A percentile compares a stretch with the other conserved stretches of the same genome.
Conservation (phyloP, 2,888 invertebrate genomes). For the Xanthorhoe spadicearia region DNA sequence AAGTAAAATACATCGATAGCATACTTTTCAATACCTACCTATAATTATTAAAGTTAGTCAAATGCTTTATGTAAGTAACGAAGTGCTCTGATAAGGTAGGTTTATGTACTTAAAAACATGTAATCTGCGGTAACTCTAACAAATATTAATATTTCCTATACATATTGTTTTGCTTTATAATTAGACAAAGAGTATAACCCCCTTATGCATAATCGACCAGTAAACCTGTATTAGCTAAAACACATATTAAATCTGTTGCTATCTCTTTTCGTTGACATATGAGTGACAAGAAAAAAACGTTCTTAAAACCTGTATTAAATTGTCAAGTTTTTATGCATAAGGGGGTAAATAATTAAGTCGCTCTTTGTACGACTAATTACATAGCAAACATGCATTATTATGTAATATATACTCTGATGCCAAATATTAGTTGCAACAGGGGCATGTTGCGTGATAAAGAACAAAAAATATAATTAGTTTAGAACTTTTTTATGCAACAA, state of each 20-base stretch:
- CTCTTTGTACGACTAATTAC: slow-evolving; percentile 14
- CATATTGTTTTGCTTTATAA: slow-evolving; percentile 29
- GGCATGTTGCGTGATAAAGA: slow-evolving; percentile 1
- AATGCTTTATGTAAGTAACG: slow-evolving; percentile 40
- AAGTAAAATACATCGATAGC: slow-evolving; percentile 50
- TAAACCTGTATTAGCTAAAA: too few relatives aligned
- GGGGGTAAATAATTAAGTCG: slow-evolving; percentile 6
- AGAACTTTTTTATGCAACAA: slow-evolving; percentile 1
- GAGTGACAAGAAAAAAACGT: too few relatives aligned
- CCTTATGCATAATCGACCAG: too few relatives aligned
- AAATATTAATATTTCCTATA: slow-evolving; percentile 5
- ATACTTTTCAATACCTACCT: slow-evolving; percentile 57
- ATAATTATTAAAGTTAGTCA: slow-evolving; percentile 46
- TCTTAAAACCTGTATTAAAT: too few relatives aligned
- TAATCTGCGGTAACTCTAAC: slow-evolving; percentile 64
- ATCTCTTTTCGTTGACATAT: too few relatives aligned
- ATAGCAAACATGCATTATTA: slow-evolving; percentile 50
- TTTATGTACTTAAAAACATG: slow-evolving; percentile 75
- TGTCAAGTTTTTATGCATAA: too few relatives aligned
- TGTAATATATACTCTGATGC: slow-evolving; percentile 59
- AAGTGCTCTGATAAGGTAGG: slow-evolving; percentile 73
- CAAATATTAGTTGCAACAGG: slow-evolving; percentile 72
- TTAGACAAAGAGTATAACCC: slow-evolving; percentile 10
- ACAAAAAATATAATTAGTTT: not conserved
- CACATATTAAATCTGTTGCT: too few relatives aligned